phyloP scores from a whole-genome alignment of 2,797 vertebrate genomes.

The Esox lucius region DNA sequence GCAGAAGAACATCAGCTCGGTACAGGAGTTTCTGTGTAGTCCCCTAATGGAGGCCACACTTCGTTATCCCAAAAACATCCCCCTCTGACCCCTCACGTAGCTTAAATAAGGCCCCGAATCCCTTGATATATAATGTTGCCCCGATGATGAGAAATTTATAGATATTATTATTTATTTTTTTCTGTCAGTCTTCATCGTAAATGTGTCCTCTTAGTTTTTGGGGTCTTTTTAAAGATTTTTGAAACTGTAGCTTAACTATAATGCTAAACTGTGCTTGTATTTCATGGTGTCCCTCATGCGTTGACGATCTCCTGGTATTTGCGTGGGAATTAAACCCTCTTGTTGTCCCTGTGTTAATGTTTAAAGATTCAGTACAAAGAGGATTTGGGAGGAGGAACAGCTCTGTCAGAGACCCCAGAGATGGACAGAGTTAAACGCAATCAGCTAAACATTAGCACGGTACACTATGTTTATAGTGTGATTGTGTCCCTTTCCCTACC shows the following conservation, averaged over 20 bases:
- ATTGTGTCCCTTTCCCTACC: slow-evolving; percentile 19
- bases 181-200: not conserved
- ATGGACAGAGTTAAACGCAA: slow-evolving; percentile 97
- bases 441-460: slow-evolving; percentile 82
- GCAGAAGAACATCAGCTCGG: slow-evolving; percentile 90
- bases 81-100: not conserved
- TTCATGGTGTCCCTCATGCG: not conserved
- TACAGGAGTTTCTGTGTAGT: slow-evolving; percentile 56
- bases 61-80: not conserved
- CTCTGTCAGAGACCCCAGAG: slow-evolving; percentile 94
- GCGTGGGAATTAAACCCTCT: not conserved
- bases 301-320: not conserved
- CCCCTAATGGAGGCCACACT: slow-evolving; percentile 1
- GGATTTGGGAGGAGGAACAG: slow-evolving; percentile 81
- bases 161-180: too few relatives aligned
- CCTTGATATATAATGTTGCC: not conserved
- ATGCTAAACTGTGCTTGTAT: not conserved
- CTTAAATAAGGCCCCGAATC: not conserved
- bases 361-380: slow-evolving; percentile 83
- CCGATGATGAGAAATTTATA: not conserved
- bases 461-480: slow-evolving; percentile 39
- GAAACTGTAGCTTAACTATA: not conserved
- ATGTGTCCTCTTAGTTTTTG: not conserved
- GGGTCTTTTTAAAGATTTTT: not conserved
- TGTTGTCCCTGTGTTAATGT: slow-evolving; percentile 13